phyloP scores from a whole-genome alignment of 2,797 vertebrate species.

The Taenioides sp. region DNA sequence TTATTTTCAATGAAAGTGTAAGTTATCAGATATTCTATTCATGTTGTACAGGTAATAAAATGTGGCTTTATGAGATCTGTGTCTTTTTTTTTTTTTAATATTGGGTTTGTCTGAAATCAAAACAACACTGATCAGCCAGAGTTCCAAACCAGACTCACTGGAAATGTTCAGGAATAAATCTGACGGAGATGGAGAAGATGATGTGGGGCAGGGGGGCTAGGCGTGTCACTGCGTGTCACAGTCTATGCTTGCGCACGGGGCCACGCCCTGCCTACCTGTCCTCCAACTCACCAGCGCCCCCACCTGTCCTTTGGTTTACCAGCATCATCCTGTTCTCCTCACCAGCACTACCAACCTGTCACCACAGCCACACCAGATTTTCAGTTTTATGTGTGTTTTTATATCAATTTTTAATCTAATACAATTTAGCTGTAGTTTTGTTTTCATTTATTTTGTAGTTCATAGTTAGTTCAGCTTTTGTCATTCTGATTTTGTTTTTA shows the following conservation, averaged over 20 bases:
- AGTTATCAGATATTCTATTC: neutral
- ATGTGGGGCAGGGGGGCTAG: constrained; percentile 75
- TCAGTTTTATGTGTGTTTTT: neutral
- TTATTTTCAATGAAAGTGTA: neutral
- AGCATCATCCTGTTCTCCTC: constrained; percentile 2
- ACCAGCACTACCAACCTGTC: constrained; percentile 1
- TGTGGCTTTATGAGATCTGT: neutral
- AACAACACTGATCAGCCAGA: neutral
- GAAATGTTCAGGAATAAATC: neutral
- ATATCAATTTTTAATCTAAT: neutral
- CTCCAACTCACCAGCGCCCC: constrained; percentile 48
- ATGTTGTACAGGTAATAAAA: constrained; percentile 4
- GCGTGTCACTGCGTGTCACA: constrained; percentile 83
- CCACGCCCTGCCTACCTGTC: constrained; percentile 80
- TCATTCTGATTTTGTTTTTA: constrained; percentile 9
- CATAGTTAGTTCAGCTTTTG: neutral
- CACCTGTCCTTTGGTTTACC: constrained; percentile 1
- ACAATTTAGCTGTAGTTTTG: neutral
- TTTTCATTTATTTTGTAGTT: neutral
- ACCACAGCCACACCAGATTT: neutral
- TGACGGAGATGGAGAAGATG: constrained; percentile 22
- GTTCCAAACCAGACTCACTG: neutral
- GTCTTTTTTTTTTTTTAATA: neutral
- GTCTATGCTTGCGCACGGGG: constrained; percentile 79
- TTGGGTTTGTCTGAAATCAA: neutral